A percentile compares a stretch with the other conserved stretches of the same genome.
Evolutionary conservation across 92 coral and sea anemone genomes (phyloP).

Genomic region (Epizoanthus rinbou): DNA sequence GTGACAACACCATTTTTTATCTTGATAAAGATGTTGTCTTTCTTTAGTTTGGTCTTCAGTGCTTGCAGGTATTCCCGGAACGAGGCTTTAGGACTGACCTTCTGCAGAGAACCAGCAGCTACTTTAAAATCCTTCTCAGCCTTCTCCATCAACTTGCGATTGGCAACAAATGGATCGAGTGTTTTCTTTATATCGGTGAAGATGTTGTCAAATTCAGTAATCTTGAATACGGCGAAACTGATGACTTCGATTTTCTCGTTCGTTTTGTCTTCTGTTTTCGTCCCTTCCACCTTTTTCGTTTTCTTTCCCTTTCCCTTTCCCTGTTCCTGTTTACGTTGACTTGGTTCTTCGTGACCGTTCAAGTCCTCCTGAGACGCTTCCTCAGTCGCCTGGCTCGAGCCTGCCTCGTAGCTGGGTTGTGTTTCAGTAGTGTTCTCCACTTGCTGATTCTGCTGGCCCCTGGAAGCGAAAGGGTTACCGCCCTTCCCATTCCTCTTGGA

Average conservation of each 20-base stretch:
- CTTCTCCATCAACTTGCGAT: conserved; percentile 70
- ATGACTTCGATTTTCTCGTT: not conserved
- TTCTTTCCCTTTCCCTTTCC: too few species aligned
- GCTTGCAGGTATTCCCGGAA: conserved; percentile 68
- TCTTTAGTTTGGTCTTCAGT: conserved; percentile 63
- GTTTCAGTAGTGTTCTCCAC: too few species aligned
- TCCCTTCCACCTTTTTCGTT: too few species aligned
- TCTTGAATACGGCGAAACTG: conserved; percentile 55
- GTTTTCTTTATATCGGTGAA: conserved; percentile 61
- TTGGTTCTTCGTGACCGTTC: too few species aligned
- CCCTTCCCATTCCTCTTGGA: too few species aligned
- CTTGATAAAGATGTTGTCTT: conserved; percentile 74
- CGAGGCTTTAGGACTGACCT: conserved; percentile 62
- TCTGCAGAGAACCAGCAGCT: conserved; percentile 62
- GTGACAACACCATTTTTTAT: conserved; percentile 73
- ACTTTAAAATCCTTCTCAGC: conserved; percentile 71
- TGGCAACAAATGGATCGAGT: conserved; percentile 70
- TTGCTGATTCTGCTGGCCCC: too few species aligned
- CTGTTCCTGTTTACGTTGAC: too few species aligned
- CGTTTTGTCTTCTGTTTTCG: too few species aligned
- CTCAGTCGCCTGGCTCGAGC: too few species aligned
- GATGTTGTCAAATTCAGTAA: conserved; percentile 69
- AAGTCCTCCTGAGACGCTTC: too few species aligned
- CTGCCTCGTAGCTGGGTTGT: too few species aligned
- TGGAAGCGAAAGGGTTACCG: too few species aligned